Evolutionary conservation across 2,888 invertebrate species (phyloP).

Genomic region (Lepidonotus clava): DNA sequence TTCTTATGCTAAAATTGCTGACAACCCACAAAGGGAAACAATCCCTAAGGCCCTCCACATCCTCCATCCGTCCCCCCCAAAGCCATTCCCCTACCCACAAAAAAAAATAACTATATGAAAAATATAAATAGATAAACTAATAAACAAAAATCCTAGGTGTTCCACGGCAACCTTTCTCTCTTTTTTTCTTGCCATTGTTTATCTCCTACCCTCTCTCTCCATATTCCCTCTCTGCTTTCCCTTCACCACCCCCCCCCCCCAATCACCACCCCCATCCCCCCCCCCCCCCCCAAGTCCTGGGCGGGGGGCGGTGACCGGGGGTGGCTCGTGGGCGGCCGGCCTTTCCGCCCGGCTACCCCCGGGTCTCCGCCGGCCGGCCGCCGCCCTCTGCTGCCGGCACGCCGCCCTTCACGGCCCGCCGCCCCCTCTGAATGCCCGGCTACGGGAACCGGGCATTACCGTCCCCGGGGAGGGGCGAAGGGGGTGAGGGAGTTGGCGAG

Average conservation of each 20-base stretch:
- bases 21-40: no score
- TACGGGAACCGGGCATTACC: background rate
- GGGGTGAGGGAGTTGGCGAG: background rate
- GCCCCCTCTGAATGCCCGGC: background rate
- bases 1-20: no score
- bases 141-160: no score
- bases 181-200: background rate
- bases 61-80: no score
- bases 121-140: no score
- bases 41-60: no score
- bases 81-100: no score
- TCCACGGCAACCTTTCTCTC: background rate
- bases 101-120: no score
- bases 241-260: background rate
- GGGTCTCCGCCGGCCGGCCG: background rate
- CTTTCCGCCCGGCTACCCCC: constrained; percentile 52
- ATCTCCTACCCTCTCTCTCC: no score
- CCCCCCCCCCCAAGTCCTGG: background rate
- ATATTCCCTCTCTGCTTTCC: background rate
- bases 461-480: background rate
- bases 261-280: background rate
- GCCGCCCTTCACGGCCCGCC: background rate
- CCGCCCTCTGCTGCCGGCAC: background rate
- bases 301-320: constrained; percentile 48
- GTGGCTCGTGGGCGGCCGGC: constrained; percentile 37